Percentiles rank a stretch among this genome's conserved stretches.
These are phyloP conservation scores for Xenopus borealis DNA, from an alignment of 2,113 vertebrate genomes.

Conservation along the genomic window DNA sequence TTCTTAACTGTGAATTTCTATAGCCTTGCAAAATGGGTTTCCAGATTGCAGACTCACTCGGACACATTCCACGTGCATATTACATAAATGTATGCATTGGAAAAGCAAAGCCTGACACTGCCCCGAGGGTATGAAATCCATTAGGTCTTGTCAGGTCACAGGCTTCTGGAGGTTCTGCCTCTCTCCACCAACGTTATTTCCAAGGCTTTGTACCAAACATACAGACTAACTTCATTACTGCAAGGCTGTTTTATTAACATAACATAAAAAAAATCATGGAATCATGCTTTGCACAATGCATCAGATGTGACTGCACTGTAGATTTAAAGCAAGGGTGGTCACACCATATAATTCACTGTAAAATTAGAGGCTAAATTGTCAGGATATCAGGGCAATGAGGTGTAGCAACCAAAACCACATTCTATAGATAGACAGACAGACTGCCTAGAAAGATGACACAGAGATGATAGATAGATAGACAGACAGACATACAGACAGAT, in stretches of 20 bases:
- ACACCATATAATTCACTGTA: background rate
- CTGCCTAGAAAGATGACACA: no score
- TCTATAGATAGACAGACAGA: no score
- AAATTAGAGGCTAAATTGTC: background rate
- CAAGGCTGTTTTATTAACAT: slow-evolving; percentile 23
- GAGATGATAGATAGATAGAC: no score
- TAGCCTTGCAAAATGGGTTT: slow-evolving; percentile 26
- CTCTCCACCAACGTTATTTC: slow-evolving; percentile 21
- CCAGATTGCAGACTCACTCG: slow-evolving; percentile 26
- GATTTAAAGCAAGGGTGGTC: background rate
- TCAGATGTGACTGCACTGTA: background rate
- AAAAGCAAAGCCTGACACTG: slow-evolving; percentile 31
- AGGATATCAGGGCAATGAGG: background rate
- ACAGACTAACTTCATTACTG: slow-evolving; percentile 27
- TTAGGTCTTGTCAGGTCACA: slow-evolving; percentile 46
- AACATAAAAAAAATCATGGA: background rate
- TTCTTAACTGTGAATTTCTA: slow-evolving; percentile 14
- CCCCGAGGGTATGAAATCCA: slow-evolving; percentile 41
- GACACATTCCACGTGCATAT: slow-evolving; percentile 28
- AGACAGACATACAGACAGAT: no score
- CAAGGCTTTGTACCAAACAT: slow-evolving; percentile 6
- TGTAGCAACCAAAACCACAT: background rate
- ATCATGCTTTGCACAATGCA: background rate
- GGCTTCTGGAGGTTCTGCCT: slow-evolving; percentile 35
- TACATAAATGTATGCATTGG: slow-evolving; percentile 42